These are phyloP conservation scores for Blastomussa wellsi DNA, from an alignment of 92 coral and sea anemone species.

Conservation along the genomic window DNA sequence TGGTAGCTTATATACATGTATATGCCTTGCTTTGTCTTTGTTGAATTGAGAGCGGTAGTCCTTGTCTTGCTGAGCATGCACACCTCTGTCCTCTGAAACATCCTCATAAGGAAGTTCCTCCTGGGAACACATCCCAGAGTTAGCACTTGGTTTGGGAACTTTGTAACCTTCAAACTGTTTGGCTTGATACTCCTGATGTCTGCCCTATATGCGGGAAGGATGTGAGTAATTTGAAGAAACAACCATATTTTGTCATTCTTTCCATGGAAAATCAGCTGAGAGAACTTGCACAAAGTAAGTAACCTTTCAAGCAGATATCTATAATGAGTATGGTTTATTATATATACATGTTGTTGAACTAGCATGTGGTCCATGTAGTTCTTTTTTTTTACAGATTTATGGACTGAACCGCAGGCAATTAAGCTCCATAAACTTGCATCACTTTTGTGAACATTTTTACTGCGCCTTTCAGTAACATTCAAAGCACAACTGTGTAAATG, in stretches of 20 bases:
- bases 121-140: slow-evolving; percentile 10
- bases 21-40: slow-evolving; percentile 21
- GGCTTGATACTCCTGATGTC: slow-evolving; percentile 17
- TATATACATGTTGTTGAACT: slow-evolving; percentile 21
- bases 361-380: slow-evolving; percentile 26
- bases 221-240: slow-evolving; percentile 25
- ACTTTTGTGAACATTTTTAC: slow-evolving; percentile 20
- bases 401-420: slow-evolving; percentile 21
- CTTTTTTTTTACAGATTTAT: slow-evolving; percentile 16
- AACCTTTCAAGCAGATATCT: too few relatives aligned
- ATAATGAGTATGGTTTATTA: slow-evolving; percentile 18
- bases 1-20: slow-evolving; percentile 13
- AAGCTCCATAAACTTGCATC: slow-evolving; percentile 28
- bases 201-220: slow-evolving; percentile 41
- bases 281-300: slow-evolving; percentile 27
- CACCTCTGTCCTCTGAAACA: slow-evolving; percentile 6
- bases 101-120: slow-evolving; percentile 14
- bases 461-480: slow-evolving; percentile 26
- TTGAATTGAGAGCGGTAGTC: slow-evolving; percentile 16
- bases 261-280: slow-evolving; percentile 36
- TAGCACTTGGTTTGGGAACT: slow-evolving; percentile 1
- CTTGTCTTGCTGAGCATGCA: slow-evolving; percentile 17
- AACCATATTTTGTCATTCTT: slow-evolving; percentile 47
- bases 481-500: slow-evolving; percentile 27
- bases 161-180: too few relatives aligned